Evolutionary conservation across 2,797 vertebrate genomes (phyloP).

Genomic region (Furcifer pardalis): DNA sequence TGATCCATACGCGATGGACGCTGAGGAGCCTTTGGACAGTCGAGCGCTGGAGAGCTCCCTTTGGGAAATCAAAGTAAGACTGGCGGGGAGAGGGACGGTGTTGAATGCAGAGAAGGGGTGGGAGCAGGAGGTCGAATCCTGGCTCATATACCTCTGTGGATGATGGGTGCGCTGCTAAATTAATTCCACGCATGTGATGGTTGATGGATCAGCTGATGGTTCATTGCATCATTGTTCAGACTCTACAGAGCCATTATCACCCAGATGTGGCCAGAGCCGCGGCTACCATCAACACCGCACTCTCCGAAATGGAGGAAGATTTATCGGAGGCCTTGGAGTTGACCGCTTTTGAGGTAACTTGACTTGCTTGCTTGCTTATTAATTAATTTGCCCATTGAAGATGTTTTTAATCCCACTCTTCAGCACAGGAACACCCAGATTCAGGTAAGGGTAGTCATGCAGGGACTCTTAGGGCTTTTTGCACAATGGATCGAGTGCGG

Average conservation of each 20-base stretch:
- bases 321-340: conserved; percentile 84
- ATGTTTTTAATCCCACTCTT: neutral
- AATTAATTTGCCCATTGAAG: neutral
- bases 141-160: no score
- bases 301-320: conserved; percentile 83
- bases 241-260: conserved; percentile 92
- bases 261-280: conserved; percentile 91
- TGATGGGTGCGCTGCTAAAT: neutral
- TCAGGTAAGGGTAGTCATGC: no score
- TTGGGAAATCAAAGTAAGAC: conserved; percentile 91
- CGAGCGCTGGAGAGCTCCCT: conserved; percentile 91
- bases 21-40: conserved; percentile 85
- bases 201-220: no score
- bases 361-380: neutral
- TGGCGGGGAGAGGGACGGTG: no score
- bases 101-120: no score
- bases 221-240: conserved; percentile 68
- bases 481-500: no score
- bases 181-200: neutral
- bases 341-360: conserved; percentile 83
- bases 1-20: conserved; percentile 88
- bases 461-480: no score
- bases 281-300: conserved; percentile 78
- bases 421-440: neutral
- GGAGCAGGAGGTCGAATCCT: neutral